Evolutionary conservation across 2,797 vertebrate genomes (phyloP), one percentile per base, ranked within the genome.

Genomic region (Nannoperca obscura): DNA sequence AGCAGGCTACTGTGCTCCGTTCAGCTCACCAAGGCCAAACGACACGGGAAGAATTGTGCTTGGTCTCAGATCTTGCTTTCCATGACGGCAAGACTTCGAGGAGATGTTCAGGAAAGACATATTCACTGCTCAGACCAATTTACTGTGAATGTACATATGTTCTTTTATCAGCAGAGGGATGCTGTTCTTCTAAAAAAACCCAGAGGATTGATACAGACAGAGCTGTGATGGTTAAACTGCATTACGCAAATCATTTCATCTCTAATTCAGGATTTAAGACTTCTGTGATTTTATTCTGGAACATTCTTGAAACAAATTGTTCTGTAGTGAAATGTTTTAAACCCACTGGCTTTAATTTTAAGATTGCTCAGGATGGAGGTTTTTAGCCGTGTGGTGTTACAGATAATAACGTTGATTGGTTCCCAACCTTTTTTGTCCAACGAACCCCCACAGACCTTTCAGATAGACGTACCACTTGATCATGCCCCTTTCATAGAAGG

Each of bases 21-120:
- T 72, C 74, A 46, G 73, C 76, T 72, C 74, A 57, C 60, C 44
- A 47, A 72, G 78, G 78, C 77, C 80, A 80, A 88, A 90, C 47
- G 62, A 62, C 80, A 64, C 5, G 17, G 34, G 50, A 78, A 71
- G 76, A 71, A 52, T 22, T 49, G 61, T 2, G 32, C 55, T 74
- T 8, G 36, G 46, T 74, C 20, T 86, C 60, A 76, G 80, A 70
- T 88, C 64, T 42, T 34, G 74, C 47, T 49, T 66, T 75, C 44
- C 7, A 58, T 74, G 47, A 86, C 34, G 58, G 54, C 19, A 62
- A 72, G 76, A 55, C 50, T 79, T 86, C 69, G 86, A 88, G 78
- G 87, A 76, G 60, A 83, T 55, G 62, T 75, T 83, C 75, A 65
- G 78, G 64, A 82, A 84, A 78, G 81, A 49, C 44, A 24, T 52